These are phyloP conservation scores for Nettapus auritus DNA, from an alignment of 2,113 vertebrate genomes.

Conservation along the genomic window DNA sequence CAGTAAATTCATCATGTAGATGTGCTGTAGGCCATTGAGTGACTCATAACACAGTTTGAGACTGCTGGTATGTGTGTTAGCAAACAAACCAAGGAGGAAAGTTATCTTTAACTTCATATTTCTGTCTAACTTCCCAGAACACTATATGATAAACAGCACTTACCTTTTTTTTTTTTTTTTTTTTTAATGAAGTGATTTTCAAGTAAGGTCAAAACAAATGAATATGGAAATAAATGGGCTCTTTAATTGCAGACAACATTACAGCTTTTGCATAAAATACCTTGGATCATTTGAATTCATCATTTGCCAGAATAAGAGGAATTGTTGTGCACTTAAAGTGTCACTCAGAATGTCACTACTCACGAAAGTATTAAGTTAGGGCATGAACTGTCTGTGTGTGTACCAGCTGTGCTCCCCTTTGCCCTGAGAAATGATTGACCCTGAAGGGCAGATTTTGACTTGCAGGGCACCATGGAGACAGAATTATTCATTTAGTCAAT, in stretches of 20 bases:
- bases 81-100: neutral
- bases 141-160: neutral
- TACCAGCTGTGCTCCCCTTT: neutral
- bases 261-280: neutral
- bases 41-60: neutral
- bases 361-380: neutral
- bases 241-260: neutral
- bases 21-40: neutral
- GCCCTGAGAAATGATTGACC: neutral
- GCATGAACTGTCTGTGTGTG: neutral
- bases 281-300: accelerated
- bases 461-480: neutral
- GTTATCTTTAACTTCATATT: neutral
- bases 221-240: neutral
- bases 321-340: neutral
- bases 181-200: neutral
- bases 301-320: neutral
- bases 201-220: neutral
- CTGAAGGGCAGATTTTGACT: neutral
- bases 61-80: no score
- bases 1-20: neutral
- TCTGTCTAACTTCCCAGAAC: neutral
- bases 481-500: neutral
- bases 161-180: neutral
- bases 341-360: neutral